phyloP scores from a whole-genome alignment of 1,140 invertebrate species.

The Drosophila gunungcola region DNA sequence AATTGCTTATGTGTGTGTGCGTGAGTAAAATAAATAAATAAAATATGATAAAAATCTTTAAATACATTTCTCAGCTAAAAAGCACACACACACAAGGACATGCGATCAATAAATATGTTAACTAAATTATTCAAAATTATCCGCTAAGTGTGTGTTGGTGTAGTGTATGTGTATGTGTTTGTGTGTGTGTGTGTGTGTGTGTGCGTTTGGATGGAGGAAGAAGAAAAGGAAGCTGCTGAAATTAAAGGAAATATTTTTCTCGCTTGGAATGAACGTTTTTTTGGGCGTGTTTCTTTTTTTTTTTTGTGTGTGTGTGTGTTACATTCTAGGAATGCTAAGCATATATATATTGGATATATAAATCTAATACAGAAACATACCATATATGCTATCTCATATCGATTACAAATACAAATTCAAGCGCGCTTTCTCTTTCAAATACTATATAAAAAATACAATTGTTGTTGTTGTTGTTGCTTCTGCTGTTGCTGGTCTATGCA shows the following conservation, averaged over 20 bases:
- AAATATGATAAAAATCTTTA: conserved; percentile 1
- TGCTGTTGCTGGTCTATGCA: conserved; percentile 32
- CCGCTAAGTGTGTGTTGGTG: conserved; percentile 19
- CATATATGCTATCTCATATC: conserved; percentile 38
- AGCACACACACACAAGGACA: conserved; percentile 6
- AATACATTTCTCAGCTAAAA: conserved; percentile 13
- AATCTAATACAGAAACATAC: conserved; percentile 35
- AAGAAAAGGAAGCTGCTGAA: conserved; percentile 24
- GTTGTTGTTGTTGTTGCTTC: conserved; percentile 35
- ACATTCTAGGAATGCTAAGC: conserved; percentile 70
- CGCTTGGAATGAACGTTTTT: conserved; percentile 55
- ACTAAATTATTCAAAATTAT: conserved; percentile 23
- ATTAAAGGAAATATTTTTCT: conserved; percentile 15
- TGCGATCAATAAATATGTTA: conserved; percentile 38
- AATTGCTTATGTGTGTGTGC: conserved; percentile 32
- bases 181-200: conserved; percentile 3
- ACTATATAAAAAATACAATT: conserved; percentile 81
- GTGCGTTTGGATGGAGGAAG: conserved; percentile 1
- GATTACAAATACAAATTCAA: conserved; percentile 62
- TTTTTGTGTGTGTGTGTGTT: conserved; percentile 17
- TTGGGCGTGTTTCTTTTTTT: conserved; percentile 27
- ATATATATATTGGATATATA: conserved; percentile 44
- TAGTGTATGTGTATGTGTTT: not conserved
- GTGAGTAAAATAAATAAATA: conserved; percentile 24
- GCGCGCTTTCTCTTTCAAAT: conserved; percentile 54